A percentile compares a stretch with the other conserved stretches of the same genome.
phyloP scores from a whole-genome alignment of 92 coral and sea anemone genomes.

The Heliopora coerulea region DNA sequence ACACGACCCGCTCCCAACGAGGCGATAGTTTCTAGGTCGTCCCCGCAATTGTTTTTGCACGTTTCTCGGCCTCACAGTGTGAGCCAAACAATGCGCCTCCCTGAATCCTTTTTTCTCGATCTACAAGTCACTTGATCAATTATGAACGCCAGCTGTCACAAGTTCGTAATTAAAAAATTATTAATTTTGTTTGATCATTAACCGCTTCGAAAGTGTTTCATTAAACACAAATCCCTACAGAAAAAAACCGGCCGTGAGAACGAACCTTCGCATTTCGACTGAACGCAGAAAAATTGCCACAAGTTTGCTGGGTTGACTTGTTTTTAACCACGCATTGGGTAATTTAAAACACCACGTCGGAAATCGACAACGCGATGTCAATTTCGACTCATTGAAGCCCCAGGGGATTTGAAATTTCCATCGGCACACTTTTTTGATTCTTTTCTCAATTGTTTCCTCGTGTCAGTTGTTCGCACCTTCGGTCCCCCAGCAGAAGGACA shows the following conservation, averaged over 20 bases:
- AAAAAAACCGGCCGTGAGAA: not conserved
- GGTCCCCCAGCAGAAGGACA: not conserved
- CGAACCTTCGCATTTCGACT: too few relatives aligned
- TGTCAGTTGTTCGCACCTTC: conserved; percentile 3
- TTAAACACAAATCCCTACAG: not conserved
- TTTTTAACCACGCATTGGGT: not conserved
- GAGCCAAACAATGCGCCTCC: conserved; percentile 27
- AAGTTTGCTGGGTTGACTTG: too few relatives aligned
- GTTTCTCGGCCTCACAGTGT: conserved; percentile 30
- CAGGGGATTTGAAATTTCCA: conserved; percentile 1
- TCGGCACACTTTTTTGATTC: not conserved
- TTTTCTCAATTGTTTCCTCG: conserved; percentile 6
- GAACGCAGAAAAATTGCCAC: too few relatives aligned
- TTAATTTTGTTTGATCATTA: conserved; percentile 47
- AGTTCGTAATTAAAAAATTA: conserved; percentile 44
- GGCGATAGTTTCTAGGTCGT: not conserved
- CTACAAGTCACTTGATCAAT: conserved; percentile 37
- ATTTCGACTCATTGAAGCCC: not conserved
- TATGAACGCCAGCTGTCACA: conserved; percentile 43
- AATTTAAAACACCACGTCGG: not conserved
- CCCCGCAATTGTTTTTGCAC: conserved; percentile 12
- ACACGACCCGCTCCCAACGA: not conserved
- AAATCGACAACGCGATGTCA: conserved; percentile 33
- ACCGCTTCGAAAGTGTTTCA: conserved; percentile 30
- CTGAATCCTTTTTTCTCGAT: conserved; percentile 4